phyloP scores from a whole-genome alignment of 2,113 vertebrate genomes.

The Crypturellus undulatus region DNA sequence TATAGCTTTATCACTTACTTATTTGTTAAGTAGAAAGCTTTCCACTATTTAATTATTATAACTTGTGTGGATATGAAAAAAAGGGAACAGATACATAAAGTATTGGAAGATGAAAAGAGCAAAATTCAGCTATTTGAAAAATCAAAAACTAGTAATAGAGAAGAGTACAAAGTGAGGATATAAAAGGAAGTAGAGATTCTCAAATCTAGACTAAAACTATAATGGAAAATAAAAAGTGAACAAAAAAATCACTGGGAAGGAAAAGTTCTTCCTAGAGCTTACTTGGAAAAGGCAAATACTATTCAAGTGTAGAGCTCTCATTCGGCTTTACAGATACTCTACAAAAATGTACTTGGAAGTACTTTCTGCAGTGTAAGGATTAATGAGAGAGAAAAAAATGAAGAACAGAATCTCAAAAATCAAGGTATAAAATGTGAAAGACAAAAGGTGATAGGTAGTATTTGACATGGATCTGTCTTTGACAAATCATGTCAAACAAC shows the following conservation, averaged over 20 bases:
- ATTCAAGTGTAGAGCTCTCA: not conserved
- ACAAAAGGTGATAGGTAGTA: rapidly evolving
- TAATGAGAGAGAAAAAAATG: not conserved
- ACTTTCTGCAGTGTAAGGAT: not conserved
- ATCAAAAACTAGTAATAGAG: rapidly evolving
- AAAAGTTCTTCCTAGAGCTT: not conserved
- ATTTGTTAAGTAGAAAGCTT: not conserved
- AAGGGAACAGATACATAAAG: not conserved
- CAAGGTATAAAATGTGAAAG: not conserved
- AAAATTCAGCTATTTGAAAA: not conserved
- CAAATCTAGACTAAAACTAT: not conserved
- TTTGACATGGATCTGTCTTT: not conserved
- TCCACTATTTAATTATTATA: not conserved
- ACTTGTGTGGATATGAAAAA: not conserved
- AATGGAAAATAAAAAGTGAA: not conserved
- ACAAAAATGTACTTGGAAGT: not conserved
- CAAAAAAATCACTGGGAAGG: not conserved
- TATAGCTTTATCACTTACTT: not conserved
- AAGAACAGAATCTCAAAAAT: not conserved
- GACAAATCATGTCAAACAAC: not conserved
- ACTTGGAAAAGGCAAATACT: not conserved
- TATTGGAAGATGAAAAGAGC: not conserved
- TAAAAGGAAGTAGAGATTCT: not conserved
- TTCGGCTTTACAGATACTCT: not conserved
- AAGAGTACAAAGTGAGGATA: not conserved